These are phyloP conservation scores for Netelia virgata DNA, from an alignment of 2,888 invertebrate species.

Conservation along the genomic window DNA sequence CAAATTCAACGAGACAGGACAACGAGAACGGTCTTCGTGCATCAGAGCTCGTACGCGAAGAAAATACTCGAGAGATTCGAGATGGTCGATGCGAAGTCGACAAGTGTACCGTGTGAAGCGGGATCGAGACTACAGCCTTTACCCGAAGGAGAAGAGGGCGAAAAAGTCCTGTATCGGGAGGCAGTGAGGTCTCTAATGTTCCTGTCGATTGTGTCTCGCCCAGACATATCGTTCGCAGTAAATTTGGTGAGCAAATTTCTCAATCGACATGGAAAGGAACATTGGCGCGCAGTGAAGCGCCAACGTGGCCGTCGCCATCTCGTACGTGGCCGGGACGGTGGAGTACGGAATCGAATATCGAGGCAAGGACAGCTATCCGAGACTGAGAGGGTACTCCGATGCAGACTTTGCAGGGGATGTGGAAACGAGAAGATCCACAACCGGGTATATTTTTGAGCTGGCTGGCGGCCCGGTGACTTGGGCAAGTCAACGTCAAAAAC, in stretches of 20 bases:
- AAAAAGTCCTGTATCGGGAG: slow-evolving; percentile 57
- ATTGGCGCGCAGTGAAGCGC: slow-evolving; percentile 61
- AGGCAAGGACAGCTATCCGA: neutral
- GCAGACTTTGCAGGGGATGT: slow-evolving; percentile 68
- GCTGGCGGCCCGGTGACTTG: slow-evolving; percentile 60
- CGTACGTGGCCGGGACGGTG: slow-evolving; percentile 52
- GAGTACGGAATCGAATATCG: slow-evolving; percentile 38
- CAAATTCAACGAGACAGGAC: slow-evolving; percentile 66
- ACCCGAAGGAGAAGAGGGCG: slow-evolving; percentile 13
- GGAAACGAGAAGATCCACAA: slow-evolving; percentile 65
- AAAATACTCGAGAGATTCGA: slow-evolving; percentile 62
- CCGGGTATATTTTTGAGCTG: slow-evolving; percentile 65
- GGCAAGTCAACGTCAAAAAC: slow-evolving; percentile 50
- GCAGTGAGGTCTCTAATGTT: slow-evolving; percentile 55
- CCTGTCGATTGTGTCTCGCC: slow-evolving; percentile 58
- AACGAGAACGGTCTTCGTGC: slow-evolving; percentile 56
- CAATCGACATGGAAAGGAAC: slow-evolving; percentile 35
- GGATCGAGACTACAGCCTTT: slow-evolving; percentile 18
- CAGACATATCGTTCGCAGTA: slow-evolving; percentile 60
- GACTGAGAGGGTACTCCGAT: slow-evolving; percentile 63
- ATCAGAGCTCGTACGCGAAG: slow-evolving; percentile 65
- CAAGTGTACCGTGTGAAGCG: slow-evolving; percentile 55
- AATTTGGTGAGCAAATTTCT: slow-evolving; percentile 55
- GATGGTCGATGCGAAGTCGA: slow-evolving; percentile 56
- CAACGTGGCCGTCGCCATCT: too few species aligned